Base-by-base conservation (phyloP, 1,140 invertebrate genomes). In the Drosophila triauraria region DNA sequence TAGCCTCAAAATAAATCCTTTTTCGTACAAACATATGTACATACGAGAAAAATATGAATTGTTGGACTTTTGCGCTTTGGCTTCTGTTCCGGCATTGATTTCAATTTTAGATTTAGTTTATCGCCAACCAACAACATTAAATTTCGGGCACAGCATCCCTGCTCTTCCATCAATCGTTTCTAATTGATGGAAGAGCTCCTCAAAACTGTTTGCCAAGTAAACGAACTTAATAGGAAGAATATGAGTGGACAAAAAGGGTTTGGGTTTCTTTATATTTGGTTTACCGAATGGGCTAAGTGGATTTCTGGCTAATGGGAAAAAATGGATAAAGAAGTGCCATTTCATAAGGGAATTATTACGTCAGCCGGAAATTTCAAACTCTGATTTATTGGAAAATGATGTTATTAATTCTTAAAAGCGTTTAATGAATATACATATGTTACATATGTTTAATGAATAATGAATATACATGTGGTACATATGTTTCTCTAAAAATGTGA, bases 21-120 rank as follows among this genome's bases (percentile, higher is more conserved):
- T 54, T 4, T 23, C 12, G 17, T 9, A 38, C 13, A n/a, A 10
- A 23, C 8, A n/a, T n/a, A 20, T 20, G 20, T 20, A 23, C 30
- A 9, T 35, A 23, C 15, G 48, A 46, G 30, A 27, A 12, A 32
- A 27, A 35, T 32, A 35, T 32, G 5, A 25, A 57, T 72, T 58
- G 35, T 70, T 58, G 43, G 17, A 35, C 38, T 57, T 48, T 42
- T 30, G 27, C 32, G 25, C 50, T 68, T 43, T 20, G 27, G 35
- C 50, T 40, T 71, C 35, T 23, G 27, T 13, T 27, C 38, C 40
- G 53, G 76, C 62, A 88, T 88, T 67, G 83, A 83, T 88, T 86
- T 79, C 79, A 77, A 65, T 65, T 83, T 72, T 47, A 51, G 43
- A 62, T 72, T 47, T 58, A 32, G 13, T 15, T 67, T 13, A 35